Evolutionary conservation across 2,113 vertebrate species (phyloP).

Genomic region (Misgurnus mizolepis): DNA sequence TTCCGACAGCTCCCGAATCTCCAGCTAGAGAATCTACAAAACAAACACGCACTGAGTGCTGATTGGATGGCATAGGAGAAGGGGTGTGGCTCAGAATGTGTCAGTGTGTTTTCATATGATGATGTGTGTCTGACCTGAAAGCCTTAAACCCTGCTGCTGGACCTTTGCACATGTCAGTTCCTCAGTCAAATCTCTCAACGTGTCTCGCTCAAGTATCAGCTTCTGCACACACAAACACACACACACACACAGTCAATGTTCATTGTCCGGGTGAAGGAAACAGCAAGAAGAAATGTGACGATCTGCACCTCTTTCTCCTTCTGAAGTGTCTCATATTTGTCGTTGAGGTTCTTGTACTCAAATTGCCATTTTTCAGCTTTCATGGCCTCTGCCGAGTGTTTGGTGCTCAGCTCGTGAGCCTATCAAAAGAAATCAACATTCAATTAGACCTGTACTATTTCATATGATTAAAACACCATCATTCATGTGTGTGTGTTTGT

Average conservation of each 20-base stretch:
- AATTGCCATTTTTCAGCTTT: conserved; percentile 91
- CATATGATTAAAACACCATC: too few species aligned
- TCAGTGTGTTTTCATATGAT: not conserved
- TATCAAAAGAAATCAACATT: conserved; percentile 57
- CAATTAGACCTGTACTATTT: not conserved
- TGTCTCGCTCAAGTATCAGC: conserved; percentile 82
- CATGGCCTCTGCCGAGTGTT: conserved; percentile 82
- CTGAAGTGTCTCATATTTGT: conserved; percentile 80
- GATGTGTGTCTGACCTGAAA: conserved; percentile 70
- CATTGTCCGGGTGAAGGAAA: not conserved
- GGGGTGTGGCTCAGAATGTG: too few species aligned
- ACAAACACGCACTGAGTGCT: not conserved
- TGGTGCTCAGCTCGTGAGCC: conserved; percentile 83
- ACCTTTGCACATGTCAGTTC: conserved; percentile 86
- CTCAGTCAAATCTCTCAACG: conserved; percentile 85
- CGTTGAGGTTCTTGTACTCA: conserved; percentile 84
- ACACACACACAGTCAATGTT: conserved; percentile 5
- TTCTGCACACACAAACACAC: conserved; percentile 67
- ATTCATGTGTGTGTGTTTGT: not conserved
- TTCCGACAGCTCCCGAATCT: conserved; percentile 70
- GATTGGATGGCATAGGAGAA: too few species aligned
- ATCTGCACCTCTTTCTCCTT: conserved; percentile 88
- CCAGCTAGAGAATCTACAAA: conserved; percentile 72
- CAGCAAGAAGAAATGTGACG: not conserved
- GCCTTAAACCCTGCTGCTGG: conserved; percentile 77